A percentile compares a stretch with the other conserved stretches of the same genome.
phyloP scores from a whole-genome alignment of 2,113 vertebrate species.

The Haplochromis burtoni region DNA sequence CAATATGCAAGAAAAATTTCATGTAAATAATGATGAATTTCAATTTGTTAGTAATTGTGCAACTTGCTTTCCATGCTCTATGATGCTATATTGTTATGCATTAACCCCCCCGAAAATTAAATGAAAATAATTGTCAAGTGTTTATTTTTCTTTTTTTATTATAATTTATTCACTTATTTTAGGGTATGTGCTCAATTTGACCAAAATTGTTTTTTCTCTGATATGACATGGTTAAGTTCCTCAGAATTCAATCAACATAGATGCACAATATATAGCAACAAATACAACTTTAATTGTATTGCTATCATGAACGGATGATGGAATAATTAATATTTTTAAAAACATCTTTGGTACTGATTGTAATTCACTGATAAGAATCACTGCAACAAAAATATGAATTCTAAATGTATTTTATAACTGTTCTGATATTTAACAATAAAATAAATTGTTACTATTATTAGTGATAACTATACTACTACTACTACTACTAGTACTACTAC shows the following conservation, averaged over 20 bases:
- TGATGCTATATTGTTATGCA: too few relatives aligned
- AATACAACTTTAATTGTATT: background rate
- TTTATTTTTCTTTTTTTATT: background rate
- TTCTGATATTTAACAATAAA: background rate
- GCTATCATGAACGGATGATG: background rate
- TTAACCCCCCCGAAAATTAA: background rate
- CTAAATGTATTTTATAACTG: background rate
- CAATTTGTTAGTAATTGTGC: too few relatives aligned
- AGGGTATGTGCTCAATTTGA: background rate
- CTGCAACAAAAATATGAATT: background rate
- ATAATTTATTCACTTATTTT: background rate
- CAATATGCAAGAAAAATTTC: too few relatives aligned
- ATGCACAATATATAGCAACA: background rate
- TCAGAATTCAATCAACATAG: background rate
- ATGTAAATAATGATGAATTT: too few relatives aligned
- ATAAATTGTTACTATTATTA: background rate
- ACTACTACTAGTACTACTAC: too few relatives aligned
- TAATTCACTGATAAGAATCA: background rate
- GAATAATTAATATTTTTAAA: background rate
- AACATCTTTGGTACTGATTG: background rate
- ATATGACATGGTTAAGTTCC: background rate
- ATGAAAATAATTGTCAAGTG: background rate
- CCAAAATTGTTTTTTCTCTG: background rate
- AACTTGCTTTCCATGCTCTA: too few relatives aligned
- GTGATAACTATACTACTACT: background rate